Percentiles rank a stretch among this genome's conserved stretches.
Evolutionary conservation across 2,113 vertebrate species (phyloP).

Genomic region (Ginglymostoma cirratum): DNA sequence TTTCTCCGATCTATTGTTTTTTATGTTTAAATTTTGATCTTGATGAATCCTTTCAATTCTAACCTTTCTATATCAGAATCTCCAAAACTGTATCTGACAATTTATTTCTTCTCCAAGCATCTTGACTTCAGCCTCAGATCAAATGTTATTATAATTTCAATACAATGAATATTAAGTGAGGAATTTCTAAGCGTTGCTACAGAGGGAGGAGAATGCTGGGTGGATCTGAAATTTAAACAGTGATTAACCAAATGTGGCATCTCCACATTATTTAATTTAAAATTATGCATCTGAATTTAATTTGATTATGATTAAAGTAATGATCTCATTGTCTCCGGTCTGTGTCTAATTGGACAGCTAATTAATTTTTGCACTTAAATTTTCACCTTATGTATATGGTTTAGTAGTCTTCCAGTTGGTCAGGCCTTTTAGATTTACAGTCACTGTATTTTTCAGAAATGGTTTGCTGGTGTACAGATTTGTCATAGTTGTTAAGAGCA

Average conservation of each 20-base stretch:
- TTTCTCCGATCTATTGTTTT: background rate
- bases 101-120: background rate
- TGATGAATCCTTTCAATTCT: background rate
- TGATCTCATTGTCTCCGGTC: background rate
- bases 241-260: background rate
- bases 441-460: background rate
- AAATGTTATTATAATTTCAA: background rate
- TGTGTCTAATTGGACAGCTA: background rate
- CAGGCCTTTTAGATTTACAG: background rate
- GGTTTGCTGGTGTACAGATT: background rate
- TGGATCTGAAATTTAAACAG: background rate
- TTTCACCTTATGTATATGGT: background rate
- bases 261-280: background rate
- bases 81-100: background rate
- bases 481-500: background rate
- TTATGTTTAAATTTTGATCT: background rate
- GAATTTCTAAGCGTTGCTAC: background rate
- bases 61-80: background rate
- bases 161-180: background rate
- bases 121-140: background rate
- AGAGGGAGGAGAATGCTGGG: background rate
- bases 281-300: background rate
- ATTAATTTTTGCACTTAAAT: background rate
- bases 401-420: background rate
- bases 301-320: background rate